Evolutionary conservation across 2,888 invertebrate genomes (phyloP).

Genomic region (Hedya salicella): DNA sequence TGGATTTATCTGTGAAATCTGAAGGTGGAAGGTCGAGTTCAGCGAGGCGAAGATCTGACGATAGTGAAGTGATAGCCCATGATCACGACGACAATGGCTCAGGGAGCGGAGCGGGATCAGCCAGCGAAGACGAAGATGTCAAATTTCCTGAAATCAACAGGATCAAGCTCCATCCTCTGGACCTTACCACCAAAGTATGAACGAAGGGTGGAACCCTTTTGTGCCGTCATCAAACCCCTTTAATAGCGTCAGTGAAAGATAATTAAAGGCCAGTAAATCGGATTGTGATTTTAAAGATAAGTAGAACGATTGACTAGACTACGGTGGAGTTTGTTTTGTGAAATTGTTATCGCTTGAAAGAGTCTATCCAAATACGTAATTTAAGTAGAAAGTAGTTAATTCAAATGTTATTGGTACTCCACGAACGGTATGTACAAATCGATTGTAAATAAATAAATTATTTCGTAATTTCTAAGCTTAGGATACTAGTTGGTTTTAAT

Average conservation of each 20-base stretch:
- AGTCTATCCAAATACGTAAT: slow-evolving; percentile 84
- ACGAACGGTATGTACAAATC: slow-evolving; percentile 78
- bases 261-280: slow-evolving; percentile 78
- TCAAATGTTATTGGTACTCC: slow-evolving; percentile 69
- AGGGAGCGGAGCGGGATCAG: slow-evolving; percentile 74
- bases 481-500: slow-evolving; percentile 67
- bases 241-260: slow-evolving; percentile 63
- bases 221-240: slow-evolving; percentile 59
- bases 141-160: slow-evolving; percentile 85
- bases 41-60: slow-evolving; percentile 76
- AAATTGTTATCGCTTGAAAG: slow-evolving; percentile 80
- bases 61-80: slow-evolving; percentile 79
- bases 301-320: slow-evolving; percentile 60
- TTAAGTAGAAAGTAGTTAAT: slow-evolving; percentile 72
- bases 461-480: slow-evolving; percentile 65
- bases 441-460: slow-evolving; percentile 80
- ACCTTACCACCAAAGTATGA: slow-evolving; percentile 90
- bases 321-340: slow-evolving; percentile 64
- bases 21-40: slow-evolving; percentile 84
- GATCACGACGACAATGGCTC: slow-evolving; percentile 78
- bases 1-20: slow-evolving; percentile 92
- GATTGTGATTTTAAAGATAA: slow-evolving; percentile 80
- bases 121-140: slow-evolving; percentile 81
- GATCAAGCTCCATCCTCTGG: slow-evolving; percentile 85
- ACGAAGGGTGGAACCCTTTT: slow-evolving; percentile 54